Evolutionary conservation across 2,797 vertebrate genomes (phyloP).

Genomic region (Balearica regulorum): DNA sequence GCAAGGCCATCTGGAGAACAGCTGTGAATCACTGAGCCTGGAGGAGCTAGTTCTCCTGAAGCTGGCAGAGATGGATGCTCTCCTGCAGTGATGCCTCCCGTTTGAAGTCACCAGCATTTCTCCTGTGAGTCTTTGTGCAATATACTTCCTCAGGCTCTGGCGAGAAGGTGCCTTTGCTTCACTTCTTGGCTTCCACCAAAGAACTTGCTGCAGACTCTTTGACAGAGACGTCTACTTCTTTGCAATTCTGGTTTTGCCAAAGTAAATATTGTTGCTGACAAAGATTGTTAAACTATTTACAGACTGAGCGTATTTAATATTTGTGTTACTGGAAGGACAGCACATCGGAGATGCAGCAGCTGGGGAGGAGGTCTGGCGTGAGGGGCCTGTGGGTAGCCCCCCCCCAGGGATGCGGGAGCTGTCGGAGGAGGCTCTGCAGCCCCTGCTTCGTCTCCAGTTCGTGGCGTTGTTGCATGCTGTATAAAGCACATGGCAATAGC

Average conservation of each 20-base stretch:
- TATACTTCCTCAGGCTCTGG: slow-evolving; percentile 23
- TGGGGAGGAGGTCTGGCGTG: neutral
- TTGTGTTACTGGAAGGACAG: slow-evolving; percentile 64
- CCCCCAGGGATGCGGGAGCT: neutral
- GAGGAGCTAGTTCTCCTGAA: slow-evolving; percentile 60
- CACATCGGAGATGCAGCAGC: neutral
- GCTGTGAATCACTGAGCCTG: slow-evolving; percentile 58
- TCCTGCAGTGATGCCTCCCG: neutral
- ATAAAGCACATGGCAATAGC: slow-evolving; percentile 67
- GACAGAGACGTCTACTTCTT: neutral
- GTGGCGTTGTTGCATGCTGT: slow-evolving; percentile 73
- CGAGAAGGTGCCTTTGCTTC: slow-evolving; percentile 30
- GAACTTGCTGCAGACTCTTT: neutral
- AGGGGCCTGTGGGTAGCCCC: neutral
- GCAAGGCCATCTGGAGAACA: slow-evolving; percentile 29
- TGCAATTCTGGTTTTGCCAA: slow-evolving; percentile 26
- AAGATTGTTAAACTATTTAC: slow-evolving; percentile 64
- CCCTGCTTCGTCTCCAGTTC: neutral
- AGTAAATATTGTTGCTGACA: slow-evolving; percentile 61
- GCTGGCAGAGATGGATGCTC: neutral
- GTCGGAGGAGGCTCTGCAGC: neutral
- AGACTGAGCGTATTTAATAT: slow-evolving; percentile 62
- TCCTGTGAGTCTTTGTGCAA: slow-evolving; percentile 31
- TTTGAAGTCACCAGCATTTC: slow-evolving; percentile 42
- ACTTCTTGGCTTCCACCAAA: slow-evolving; percentile 48